Conservation (phyloP, 64 coral and sea anemone genomes). For the Astreopora myriophthalma region DNA sequence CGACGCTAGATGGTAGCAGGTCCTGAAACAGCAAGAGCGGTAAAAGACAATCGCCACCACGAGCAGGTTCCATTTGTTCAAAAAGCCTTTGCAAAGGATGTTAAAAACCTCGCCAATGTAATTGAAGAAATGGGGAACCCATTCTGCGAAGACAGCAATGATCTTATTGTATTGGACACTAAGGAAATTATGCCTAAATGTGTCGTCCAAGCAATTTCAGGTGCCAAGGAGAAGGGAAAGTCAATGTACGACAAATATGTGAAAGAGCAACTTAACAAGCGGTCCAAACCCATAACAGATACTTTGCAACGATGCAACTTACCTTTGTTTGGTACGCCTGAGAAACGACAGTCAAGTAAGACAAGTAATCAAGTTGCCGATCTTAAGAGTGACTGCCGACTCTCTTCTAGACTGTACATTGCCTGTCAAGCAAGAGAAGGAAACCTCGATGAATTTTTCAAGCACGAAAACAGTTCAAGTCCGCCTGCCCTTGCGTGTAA, state of each 20-base stretch:
- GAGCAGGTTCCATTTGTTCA: neutral
- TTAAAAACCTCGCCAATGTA: neutral
- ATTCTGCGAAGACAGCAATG: neutral
- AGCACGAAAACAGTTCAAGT: conserved; percentile 54
- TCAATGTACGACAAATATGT: conserved; percentile 27
- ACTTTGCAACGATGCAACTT: neutral
- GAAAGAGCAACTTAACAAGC: conserved; percentile 3
- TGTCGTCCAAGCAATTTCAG: neutral
- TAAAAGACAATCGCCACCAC: neutral
- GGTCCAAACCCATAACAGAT: conserved; percentile 13
- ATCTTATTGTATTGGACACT: neutral
- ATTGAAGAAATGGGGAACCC: neutral
- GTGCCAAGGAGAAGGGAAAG: neutral
- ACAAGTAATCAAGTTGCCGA: conserved; percentile 13
- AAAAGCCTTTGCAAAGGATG: neutral
- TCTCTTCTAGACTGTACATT: conserved; percentile 37
- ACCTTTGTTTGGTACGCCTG: conserved; percentile 9
- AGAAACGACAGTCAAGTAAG: conserved; percentile 11
- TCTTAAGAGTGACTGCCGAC: conserved; percentile 35
- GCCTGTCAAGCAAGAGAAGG: conserved; percentile 11
- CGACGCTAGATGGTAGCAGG: neutral
- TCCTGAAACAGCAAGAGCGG: neutral
- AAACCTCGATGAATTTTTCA: conserved; percentile 30
- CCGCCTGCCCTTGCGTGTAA: conserved; percentile 19
- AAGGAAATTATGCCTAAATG: conserved; percentile 3